These are phyloP conservation scores for Trachelus troglodyta DNA, from an alignment of 2,888 invertebrate genomes.

Conservation along the genomic window DNA sequence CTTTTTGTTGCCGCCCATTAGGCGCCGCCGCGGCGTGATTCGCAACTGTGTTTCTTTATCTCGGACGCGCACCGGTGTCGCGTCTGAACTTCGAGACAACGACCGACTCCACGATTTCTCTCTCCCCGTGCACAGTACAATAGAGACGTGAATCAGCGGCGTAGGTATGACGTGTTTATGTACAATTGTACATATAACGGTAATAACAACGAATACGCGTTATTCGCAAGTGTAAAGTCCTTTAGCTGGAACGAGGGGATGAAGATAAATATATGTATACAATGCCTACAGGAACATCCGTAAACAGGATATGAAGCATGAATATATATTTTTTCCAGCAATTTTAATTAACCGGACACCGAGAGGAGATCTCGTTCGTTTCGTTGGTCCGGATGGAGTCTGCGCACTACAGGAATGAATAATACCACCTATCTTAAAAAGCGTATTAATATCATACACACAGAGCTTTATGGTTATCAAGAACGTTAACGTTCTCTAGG, in stretches of 20 bases:
- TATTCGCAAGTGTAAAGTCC: slow-evolving; percentile 24
- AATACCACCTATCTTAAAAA: too few species aligned
- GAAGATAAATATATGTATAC: neutral
- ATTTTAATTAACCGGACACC: neutral
- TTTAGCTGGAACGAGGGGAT: neutral
- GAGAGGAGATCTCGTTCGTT: neutral
- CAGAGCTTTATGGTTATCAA: neutral
- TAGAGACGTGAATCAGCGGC: slow-evolving; percentile 36
- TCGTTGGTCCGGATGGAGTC: neutral
- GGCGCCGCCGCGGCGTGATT: slow-evolving; percentile 65
- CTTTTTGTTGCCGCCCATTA: slow-evolving; percentile 65
- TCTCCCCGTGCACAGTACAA: slow-evolving; percentile 24
- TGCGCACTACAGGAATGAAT: neutral
- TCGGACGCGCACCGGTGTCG: slow-evolving; percentile 38
- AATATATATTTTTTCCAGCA: neutral
- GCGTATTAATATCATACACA: neutral
- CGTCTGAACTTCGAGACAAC: slow-evolving; percentile 19
- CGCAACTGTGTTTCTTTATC: slow-evolving; percentile 64
- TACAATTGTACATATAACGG: slow-evolving; percentile 18
- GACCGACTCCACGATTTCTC: slow-evolving; percentile 18
- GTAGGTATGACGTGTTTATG: slow-evolving; percentile 32
- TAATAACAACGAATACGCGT: slow-evolving; percentile 22
- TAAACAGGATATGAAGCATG: neutral
- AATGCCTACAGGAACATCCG: neutral
- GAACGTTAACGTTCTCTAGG: neutral